phyloP scores from a whole-genome alignment of 2,888 invertebrate species.

The Limnephilus rhombicus region DNA sequence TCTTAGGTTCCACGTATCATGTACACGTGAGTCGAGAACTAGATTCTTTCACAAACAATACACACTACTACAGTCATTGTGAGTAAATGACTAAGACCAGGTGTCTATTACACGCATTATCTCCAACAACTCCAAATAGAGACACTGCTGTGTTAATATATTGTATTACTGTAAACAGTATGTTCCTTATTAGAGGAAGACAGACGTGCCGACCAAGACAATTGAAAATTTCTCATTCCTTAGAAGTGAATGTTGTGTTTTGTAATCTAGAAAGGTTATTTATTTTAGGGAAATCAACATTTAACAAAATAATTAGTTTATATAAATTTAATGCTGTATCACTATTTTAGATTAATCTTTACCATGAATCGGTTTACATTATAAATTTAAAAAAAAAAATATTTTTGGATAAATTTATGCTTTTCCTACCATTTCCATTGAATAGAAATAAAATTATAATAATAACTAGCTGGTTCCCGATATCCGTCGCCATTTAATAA shows the following conservation, averaged over 20 bases:
- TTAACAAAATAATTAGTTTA: no score
- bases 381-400: no score
- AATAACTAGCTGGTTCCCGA: no score
- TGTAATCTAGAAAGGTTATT: not conserved
- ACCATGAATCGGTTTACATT: no score
- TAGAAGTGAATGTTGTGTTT: not conserved
- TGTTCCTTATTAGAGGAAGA: not conserved
- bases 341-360: no score
- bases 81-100: not conserved
- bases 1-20: not conserved
- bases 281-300: no score
- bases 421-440: no score
- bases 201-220: not conserved
- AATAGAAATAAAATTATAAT: no score
- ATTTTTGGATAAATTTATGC: no score
- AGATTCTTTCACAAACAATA: not conserved
- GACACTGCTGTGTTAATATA: not conserved
- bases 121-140: not conserved
- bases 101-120: not conserved
- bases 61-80: not conserved
- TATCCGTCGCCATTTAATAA: no score
- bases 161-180: not conserved
- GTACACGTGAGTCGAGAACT: not conserved
- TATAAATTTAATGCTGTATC: no score
- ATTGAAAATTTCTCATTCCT: not conserved